phyloP scores from a whole-genome alignment of 2,888 invertebrate species.

The Acanthosepion lycidas region DNA sequence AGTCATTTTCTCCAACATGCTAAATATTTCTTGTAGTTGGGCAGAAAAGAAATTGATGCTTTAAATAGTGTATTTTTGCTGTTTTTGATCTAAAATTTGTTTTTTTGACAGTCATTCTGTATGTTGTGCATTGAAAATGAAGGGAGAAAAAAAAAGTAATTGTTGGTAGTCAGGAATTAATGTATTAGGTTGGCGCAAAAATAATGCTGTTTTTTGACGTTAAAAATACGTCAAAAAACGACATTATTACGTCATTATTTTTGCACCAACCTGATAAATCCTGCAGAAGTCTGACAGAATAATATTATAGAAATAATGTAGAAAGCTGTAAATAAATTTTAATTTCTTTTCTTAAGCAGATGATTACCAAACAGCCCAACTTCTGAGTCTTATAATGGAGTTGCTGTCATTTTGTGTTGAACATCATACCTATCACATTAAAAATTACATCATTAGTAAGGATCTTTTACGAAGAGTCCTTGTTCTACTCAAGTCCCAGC shows the following conservation, averaged over 20 bases:
- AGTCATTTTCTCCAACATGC: no score
- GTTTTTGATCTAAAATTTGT: not conserved
- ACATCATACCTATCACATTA: conserved; percentile 98
- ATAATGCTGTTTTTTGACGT: no score
- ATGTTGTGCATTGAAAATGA: no score
- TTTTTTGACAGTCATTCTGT: not conserved
- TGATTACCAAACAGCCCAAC: conserved; percentile 96
- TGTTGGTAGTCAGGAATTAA: no score
- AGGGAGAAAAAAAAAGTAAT: no score
- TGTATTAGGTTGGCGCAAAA: no score
- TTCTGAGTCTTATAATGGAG: conserved; percentile 94
- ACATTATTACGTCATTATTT: no score
- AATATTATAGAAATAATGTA: not conserved
- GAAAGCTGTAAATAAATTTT: conserved; percentile 36
- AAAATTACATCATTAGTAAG: conserved; percentile 96
- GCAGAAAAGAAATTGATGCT: no score
- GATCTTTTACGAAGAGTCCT: conserved; percentile 95
- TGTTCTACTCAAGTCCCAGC: conserved; percentile 95
- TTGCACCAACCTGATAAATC: no score
- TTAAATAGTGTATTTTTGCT: not conserved
- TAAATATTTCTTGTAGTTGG: no score
- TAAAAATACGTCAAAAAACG: no score
- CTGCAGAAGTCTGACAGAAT: no score
- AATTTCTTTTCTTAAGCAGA: conserved; percentile 77
- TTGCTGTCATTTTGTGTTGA: conserved; percentile 98